Evolutionary conservation across 2,113 vertebrate species (phyloP).

Genomic region (Asarcornis scutulata): DNA sequence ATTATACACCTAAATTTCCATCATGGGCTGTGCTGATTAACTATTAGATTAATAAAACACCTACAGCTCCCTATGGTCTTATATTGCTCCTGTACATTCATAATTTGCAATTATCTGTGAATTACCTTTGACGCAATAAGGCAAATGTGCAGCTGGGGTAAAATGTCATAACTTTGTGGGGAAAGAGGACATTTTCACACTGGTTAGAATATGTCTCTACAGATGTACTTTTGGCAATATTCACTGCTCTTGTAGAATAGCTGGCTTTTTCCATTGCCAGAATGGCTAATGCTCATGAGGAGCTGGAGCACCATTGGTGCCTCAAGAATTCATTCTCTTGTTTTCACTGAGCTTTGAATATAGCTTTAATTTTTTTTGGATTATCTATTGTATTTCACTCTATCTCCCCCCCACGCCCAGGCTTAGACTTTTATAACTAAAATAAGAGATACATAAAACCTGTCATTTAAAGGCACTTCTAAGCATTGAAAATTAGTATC

Average conservation of each 20-base stretch:
- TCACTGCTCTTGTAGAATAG: background rate
- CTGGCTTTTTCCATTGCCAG: background rate
- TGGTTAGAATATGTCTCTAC: background rate
- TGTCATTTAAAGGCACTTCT: background rate
- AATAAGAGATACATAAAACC: background rate
- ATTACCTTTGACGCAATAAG: conserved; percentile 3
- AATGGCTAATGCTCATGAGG: background rate
- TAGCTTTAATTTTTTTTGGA: background rate
- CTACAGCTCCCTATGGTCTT: background rate
- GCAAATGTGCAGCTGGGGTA: background rate
- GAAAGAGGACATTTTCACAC: background rate
- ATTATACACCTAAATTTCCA: conserved; percentile 6
- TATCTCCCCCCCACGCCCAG: background rate
- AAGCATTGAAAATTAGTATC: background rate
- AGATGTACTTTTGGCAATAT: background rate
- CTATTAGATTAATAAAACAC: background rate
- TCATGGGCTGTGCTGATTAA: background rate
- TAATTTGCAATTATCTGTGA: conserved; percentile 10
- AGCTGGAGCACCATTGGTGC: background rate
- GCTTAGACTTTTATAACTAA: background rate
- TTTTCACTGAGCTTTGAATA: background rate
- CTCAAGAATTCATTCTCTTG: background rate
- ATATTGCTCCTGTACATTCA: background rate
- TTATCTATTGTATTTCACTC: background rate
- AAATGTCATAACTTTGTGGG: background rate